Evolutionary conservation across 2,888 invertebrate species (phyloP), one percentile per base, ranked within the genome.

Genomic region (Cactoblastis cactorum): DNA sequence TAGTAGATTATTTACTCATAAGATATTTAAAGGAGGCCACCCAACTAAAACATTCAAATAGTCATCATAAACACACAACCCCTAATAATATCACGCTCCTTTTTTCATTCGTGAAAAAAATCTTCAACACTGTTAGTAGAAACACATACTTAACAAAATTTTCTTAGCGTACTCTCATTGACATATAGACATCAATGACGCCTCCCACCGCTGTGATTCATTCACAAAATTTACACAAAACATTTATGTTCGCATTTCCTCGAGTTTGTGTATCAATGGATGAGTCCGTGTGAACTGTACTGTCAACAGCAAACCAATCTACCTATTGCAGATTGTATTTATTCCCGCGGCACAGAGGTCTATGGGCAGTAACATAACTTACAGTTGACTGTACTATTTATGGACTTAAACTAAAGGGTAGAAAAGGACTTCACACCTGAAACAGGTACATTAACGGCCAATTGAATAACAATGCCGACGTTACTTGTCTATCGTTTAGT

Each of bases 111-210:
- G n/a, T n/a, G n/a, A n/a, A n/a, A n/a, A n/a, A n/a, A n/a, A n/a
- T n/a, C n/a, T n/a, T n/a, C n/a, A n/a, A 22, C 22, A 22, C 5
- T 22, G 3, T 22, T 22, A 22, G 22, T 22, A 22, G 3, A 28
- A 28, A 28, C 28, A 2, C 38, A 18, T 18, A 18, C 11, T 18
- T 18, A 18, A 11, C 18, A n/a, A 17, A 11, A 8, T 41, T 41
- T n/a, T n/a, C n/a, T n/a, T n/a, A n/a, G 22, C 24, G 22, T 41
- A 14, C 24, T 41, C 24, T 24, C 41, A 41, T 41, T 41, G 41
- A 41, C 24, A 5, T 9, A 9, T 38, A n/a, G 24, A n/a, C 12
- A 14, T 24, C 41, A 41, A 41, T 41, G 41, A 41, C 8, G 14
- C 41, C 24, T 24, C 41, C 24, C 15, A 24, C 22, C 8, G 5